A percentile compares a stretch with the other conserved stretches of the same genome.
phyloP scores from a whole-genome alignment of 1,140 invertebrate species.

The Ceratosolen solmsi region DNA sequence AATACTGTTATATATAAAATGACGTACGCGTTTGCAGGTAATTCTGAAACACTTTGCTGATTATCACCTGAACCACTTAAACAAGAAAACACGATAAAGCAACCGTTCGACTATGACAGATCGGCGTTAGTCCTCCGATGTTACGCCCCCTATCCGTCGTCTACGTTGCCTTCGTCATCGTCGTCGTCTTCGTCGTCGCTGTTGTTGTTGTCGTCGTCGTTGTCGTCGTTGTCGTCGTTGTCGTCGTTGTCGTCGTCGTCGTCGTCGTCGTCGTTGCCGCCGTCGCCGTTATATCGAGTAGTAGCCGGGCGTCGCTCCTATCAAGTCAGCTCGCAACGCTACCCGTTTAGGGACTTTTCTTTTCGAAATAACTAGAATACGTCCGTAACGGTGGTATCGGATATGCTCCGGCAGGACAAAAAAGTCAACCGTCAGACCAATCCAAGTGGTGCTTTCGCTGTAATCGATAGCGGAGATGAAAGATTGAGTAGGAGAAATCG shows the following conservation, averaged over 20 bases:
- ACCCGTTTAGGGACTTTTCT: constrained; percentile 20
- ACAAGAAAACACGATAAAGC: constrained; percentile 10
- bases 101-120: not conserved
- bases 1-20: constrained; percentile 1
- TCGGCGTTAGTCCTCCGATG: not conserved
- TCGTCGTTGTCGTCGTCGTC: not conserved
- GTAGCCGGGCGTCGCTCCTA: no score
- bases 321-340: not conserved
- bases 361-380: no score
- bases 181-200: not conserved
- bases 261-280: not conserved
- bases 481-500: no score
- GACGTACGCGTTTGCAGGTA: constrained; percentile 51
- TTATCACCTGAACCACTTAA: constrained; percentile 27
- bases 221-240: not conserved
- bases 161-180: not conserved
- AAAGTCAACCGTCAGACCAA: not conserved
- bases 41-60: constrained; percentile 52
- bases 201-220: not conserved
- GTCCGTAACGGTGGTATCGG: no score
- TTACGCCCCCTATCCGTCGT: constrained; percentile 30
- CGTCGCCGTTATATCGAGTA: not conserved
- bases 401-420: no score
- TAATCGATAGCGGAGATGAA: not conserved
- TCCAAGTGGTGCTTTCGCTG: not conserved